phyloP scores from a whole-genome alignment of 2,797 vertebrate species.

The Mus caroli region DNA sequence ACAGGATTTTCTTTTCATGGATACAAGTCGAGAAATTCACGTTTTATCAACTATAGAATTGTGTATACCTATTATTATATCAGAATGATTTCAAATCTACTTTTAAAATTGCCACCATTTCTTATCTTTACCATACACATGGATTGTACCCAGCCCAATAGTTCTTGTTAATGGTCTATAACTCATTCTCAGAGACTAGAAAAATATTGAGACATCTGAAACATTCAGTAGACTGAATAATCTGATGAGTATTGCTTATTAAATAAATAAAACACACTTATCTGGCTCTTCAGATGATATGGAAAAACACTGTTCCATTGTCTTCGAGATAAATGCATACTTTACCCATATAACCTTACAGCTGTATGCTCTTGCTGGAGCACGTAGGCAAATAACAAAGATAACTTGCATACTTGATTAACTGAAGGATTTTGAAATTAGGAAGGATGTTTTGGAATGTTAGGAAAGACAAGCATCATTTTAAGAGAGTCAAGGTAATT shows the following conservation, averaged over 20 bases:
- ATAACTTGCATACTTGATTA: neutral
- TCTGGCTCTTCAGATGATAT: neutral
- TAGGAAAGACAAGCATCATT: neutral
- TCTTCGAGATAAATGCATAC: neutral
- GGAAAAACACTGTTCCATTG: neutral
- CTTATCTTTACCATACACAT: neutral
- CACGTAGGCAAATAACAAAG: neutral
- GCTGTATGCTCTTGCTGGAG: neutral
- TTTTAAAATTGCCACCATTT: neutral
- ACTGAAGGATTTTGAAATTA: neutral
- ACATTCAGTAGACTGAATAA: fast-evolving
- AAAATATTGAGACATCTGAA: neutral
- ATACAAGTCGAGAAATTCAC: neutral
- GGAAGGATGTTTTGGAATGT: neutral
- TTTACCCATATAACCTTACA: neutral
- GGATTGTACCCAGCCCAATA: neutral
- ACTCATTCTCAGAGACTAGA: neutral
- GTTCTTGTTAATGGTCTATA: neutral
- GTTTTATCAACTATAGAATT: neutral
- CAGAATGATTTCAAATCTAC: neutral
- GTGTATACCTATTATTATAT: neutral
- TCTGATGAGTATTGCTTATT: neutral
- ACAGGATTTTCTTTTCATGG: neutral
- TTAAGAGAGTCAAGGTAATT: neutral
- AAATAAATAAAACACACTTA: neutral